Percentiles rank a stretch among this genome's conserved stretches.
phyloP scores from a whole-genome alignment of 2,888 invertebrate genomes.

The Ommatoiulus sabulosus region DNA sequence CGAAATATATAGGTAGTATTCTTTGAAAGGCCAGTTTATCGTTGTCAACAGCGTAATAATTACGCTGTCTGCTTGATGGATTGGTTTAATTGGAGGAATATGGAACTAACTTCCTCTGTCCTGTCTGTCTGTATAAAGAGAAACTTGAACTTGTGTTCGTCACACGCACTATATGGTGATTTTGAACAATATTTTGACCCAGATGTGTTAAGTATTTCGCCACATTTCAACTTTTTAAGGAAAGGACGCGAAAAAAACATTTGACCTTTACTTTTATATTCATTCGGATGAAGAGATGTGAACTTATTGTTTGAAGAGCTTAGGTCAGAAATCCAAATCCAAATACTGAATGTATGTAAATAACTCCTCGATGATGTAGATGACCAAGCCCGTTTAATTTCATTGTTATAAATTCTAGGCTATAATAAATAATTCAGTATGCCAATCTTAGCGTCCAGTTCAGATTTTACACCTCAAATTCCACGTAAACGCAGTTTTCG shows the following conservation, averaged over 20 bases:
- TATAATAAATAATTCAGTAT: not conserved
- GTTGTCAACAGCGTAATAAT: not conserved
- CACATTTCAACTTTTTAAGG: slow-evolving; percentile 1
- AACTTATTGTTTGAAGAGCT: not conserved
- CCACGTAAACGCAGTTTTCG: no score
- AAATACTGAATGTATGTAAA: not conserved
- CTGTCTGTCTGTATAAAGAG: not conserved
- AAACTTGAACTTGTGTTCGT: slow-evolving; percentile 32
- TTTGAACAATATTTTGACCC: not conserved
- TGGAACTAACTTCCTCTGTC: slow-evolving; percentile 17
- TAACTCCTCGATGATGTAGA: not conserved
- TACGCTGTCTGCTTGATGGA: slow-evolving; percentile 24
- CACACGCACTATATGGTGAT: not conserved
- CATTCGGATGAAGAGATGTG: slow-evolving; percentile 13
- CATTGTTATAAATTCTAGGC: not conserved
- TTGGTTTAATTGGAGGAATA: not conserved
- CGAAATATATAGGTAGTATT: not conserved
- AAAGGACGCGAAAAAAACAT: slow-evolving; percentile 6
- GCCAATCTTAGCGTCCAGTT: not conserved
- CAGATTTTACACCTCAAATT: no score
- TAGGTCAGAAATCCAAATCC: not conserved
- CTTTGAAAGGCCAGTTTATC: not conserved
- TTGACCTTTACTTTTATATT: slow-evolving; percentile 40
- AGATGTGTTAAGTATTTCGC: not conserved
- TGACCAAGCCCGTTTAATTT: not conserved